A percentile compares a stretch with the other conserved stretches of the same genome.
phyloP scores from a whole-genome alignment of 2,113 vertebrate genomes.

The Sinocyclocheilus maitianheensis region DNA sequence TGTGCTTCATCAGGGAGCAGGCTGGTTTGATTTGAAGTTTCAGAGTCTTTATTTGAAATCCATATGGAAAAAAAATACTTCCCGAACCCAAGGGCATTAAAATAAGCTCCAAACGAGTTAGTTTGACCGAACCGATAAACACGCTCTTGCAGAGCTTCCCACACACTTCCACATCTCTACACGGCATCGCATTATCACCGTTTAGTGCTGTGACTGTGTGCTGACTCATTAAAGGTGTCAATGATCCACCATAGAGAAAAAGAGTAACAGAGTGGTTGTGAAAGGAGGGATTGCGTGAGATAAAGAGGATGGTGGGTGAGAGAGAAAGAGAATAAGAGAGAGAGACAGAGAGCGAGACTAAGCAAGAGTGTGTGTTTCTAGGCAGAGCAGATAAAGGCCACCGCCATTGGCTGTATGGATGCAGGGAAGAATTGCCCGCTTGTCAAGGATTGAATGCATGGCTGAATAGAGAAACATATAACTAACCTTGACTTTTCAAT shows the following conservation, averaged over 20 bases:
- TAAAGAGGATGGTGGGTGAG: slow-evolving; percentile 15
- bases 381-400: slow-evolving; percentile 31
- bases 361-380: slow-evolving; percentile 30
- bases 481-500: slow-evolving; percentile 41
- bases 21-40: background rate
- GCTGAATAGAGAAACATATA: slow-evolving; percentile 22
- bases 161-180: slow-evolving; percentile 26
- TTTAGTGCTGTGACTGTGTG: slow-evolving; percentile 42
- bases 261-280: slow-evolving; percentile 37
- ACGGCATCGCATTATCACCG: slow-evolving; percentile 42
- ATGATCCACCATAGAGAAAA: slow-evolving; percentile 37
- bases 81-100: background rate
- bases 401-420: slow-evolving; percentile 24
- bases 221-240: slow-evolving; percentile 44
- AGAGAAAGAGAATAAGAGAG: background rate
- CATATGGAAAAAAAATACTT: background rate
- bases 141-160: background rate
- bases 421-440: background rate
- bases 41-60: background rate
- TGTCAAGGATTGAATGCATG: slow-evolving; percentile 21
- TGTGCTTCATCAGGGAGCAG: background rate
- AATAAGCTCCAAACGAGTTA: background rate
- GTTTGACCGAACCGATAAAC: slow-evolving; percentile 2
- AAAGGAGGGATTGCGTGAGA: slow-evolving; percentile 2
- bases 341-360: slow-evolving; percentile 3